Conservation (phyloP, 2,797 vertebrate genomes). For the Oceanodroma leucorhoa region DNA sequence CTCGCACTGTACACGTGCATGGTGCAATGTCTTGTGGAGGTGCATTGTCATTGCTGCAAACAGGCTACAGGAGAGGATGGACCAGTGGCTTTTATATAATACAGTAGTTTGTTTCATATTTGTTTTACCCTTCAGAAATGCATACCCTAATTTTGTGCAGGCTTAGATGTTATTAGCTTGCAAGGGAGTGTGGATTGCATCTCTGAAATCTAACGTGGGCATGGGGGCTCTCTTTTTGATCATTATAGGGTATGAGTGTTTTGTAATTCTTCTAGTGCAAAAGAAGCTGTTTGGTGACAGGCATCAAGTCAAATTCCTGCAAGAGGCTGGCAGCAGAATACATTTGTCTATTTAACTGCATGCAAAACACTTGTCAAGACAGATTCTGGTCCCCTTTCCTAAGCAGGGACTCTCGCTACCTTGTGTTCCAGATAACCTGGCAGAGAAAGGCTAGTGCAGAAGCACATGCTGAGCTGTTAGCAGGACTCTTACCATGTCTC, state of each 20-base stretch:
- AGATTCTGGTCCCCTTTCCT: slow-evolving; percentile 54
- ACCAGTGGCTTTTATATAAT: not conserved
- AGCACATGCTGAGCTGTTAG: not conserved
- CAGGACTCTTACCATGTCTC: not conserved
- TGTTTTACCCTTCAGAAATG: not conserved
- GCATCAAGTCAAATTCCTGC: slow-evolving; percentile 72
- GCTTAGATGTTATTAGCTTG: not conserved
- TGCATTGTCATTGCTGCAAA: not conserved
- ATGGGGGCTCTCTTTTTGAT: slow-evolving; percentile 40
- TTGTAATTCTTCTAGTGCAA: slow-evolving; percentile 70
- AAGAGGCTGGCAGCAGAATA: slow-evolving; percentile 76
- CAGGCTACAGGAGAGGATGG: not conserved
- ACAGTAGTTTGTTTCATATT: not conserved
- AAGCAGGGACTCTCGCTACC: not conserved
- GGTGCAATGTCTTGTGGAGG: not conserved
- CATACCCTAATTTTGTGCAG: not conserved
- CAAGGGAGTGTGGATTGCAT: not conserved
- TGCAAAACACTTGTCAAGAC: slow-evolving; percentile 77
- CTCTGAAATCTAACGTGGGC: slow-evolving; percentile 20
- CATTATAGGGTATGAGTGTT: slow-evolving; percentile 59
- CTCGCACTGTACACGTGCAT: fast-evolving
- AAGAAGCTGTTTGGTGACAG: slow-evolving; percentile 78
- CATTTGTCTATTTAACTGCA: slow-evolving; percentile 76
- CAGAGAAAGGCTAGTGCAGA: not conserved
- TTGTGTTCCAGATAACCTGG: slow-evolving; percentile 9